Evolutionary conservation across 2,888 invertebrate species (phyloP), one percentile per base, ranked within the genome.

Genomic region (Geophilus truncorum): DNA sequence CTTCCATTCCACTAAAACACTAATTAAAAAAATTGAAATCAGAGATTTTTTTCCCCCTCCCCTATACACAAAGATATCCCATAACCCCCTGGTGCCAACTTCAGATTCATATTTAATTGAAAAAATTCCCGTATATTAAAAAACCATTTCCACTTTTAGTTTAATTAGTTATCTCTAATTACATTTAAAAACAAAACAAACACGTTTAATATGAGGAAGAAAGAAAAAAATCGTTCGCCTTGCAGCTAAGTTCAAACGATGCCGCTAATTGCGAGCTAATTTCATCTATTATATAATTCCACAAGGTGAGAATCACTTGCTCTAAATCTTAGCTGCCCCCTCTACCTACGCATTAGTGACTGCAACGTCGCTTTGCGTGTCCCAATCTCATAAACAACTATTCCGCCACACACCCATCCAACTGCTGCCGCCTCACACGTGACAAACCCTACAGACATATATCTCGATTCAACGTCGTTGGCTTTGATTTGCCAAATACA

Each of bases 191-290:
- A 62, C 21, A 21, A 62, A 45, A 62, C 62, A 62, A 62, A 62
- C 62, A 25, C 15, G 23, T 23, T 62, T 25, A 62, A 62, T 62
- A 10, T n/a, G n/a, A 45, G 45, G 12, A 15, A 21, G 9, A 21
- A 62, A 25, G 23, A 62, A 21, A 25, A 23, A 7, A 7, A 23
- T 62, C 23, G n/a, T 62, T 62, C 62, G 62, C 62, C 62, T 62
- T 62, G 62, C 21, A 62, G 62, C 62, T 62, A 62, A 62, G 62
- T 62, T 62, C 62, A 62, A 62, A 62, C 62, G 62, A 62, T 23
- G 62, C 62, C 62, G 62, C 62, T 62, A 62, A 62, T 62, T 62
- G 62, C 62, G 62, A 62, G 62, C 62, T 62, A 62, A 62, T 62
- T 62, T 62, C 62, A 62, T 62, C 62, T 25, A 62, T 62, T 62